phyloP scores from a whole-genome alignment of 2,113 vertebrate species.

The Sclerurus mexicanus region DNA sequence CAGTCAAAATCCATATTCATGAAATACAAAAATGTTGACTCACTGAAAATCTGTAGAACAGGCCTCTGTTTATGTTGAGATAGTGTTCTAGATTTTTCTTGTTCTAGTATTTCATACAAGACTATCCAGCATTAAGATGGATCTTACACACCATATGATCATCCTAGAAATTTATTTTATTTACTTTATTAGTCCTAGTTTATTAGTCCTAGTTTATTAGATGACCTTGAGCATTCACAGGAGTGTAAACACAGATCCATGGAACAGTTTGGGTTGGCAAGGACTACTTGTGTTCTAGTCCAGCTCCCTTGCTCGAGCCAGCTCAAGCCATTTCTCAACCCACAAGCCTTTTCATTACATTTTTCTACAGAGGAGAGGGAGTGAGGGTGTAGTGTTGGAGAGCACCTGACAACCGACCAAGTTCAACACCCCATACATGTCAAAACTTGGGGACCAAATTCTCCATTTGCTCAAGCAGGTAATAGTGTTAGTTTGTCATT shows the following conservation, averaged over 20 bases:
- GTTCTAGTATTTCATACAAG: background rate
- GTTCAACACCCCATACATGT: background rate
- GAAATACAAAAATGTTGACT: background rate
- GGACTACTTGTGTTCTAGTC: background rate
- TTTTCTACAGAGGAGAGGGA: background rate
- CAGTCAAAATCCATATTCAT: background rate
- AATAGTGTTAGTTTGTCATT: background rate
- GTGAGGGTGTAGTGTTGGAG: background rate
- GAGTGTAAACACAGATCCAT: background rate
- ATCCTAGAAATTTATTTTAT: too few relatives aligned
- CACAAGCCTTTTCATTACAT: background rate
- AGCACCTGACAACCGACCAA: background rate
- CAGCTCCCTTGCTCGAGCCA: background rate
- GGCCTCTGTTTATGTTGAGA: background rate
- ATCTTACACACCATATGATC: background rate
- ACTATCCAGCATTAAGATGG: background rate
- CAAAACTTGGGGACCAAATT: background rate
- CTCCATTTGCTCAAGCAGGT: background rate
- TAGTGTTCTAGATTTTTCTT: background rate
- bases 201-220: background rate
- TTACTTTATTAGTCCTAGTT: too few relatives aligned
- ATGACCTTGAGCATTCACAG: background rate
- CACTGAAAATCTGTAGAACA: background rate
- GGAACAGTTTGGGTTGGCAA: background rate
- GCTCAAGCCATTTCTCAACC: fast-evolving